phyloP scores from a whole-genome alignment of 2,888 invertebrate genomes.

The Cryptocheilus praepositus region DNA sequence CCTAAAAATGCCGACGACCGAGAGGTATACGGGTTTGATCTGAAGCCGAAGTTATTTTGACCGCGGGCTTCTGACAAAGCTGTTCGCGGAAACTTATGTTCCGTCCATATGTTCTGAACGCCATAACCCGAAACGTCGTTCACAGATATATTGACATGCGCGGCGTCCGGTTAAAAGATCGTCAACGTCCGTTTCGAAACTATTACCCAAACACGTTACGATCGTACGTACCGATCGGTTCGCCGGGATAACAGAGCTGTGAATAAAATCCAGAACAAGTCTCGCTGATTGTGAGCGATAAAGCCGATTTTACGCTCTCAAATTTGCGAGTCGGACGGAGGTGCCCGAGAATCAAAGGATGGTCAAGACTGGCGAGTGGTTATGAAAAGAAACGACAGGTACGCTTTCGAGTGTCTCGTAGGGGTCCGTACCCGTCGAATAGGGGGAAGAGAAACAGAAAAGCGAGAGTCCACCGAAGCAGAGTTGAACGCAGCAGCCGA shows the following conservation, averaged over 20 bases:
- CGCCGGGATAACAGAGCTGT: background rate
- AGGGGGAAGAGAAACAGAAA: background rate
- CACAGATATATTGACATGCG: background rate
- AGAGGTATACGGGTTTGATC: conserved; percentile 36
- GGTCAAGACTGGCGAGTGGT: background rate
- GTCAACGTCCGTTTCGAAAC: too few species aligned
- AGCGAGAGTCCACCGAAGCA: too few species aligned
- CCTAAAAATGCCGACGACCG: conserved; percentile 60
- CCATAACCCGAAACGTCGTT: background rate
- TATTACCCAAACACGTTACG: background rate
- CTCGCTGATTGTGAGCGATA: too few species aligned
- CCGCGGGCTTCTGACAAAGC: conserved; percentile 50
- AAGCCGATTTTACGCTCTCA: too few species aligned
- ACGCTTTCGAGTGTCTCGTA: background rate
- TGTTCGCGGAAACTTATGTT: conserved; percentile 59
- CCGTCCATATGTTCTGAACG: conserved; percentile 34
- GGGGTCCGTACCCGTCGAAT: background rate
- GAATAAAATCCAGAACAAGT: background rate
- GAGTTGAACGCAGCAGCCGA: background rate
- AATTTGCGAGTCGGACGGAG: too few species aligned
- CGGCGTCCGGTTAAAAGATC: too few species aligned
- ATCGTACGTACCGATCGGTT: background rate
- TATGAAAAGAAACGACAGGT: conserved; percentile 5
- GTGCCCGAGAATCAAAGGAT: too few species aligned
- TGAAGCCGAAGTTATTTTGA: conserved; percentile 48